Conservation (phyloP, 2,113 vertebrate genomes). For the Physeter macrocephalus region DNA sequence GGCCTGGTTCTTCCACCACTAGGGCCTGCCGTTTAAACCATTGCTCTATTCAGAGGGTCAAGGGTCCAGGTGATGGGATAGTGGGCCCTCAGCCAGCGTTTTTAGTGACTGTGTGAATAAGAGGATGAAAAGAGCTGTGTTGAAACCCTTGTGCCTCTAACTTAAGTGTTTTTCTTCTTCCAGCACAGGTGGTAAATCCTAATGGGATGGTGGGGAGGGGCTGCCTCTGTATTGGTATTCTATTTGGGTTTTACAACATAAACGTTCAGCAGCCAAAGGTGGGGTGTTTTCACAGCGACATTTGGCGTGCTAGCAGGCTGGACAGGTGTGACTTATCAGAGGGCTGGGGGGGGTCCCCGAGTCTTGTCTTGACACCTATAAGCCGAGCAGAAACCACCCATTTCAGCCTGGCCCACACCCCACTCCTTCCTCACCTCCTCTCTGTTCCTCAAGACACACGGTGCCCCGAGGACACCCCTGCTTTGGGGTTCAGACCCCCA, state of each 20-base stretch:
- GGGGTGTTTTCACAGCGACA: not conserved
- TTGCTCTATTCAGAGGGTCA: not conserved
- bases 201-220: accelerated
- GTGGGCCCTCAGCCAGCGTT: not conserved
- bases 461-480: not conserved
- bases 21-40: no score
- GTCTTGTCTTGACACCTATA: not conserved
- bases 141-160: not conserved
- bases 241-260: not conserved
- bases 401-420: not conserved
- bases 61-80: not conserved
- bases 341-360: not conserved
- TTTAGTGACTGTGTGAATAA: not conserved
- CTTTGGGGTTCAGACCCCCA: not conserved
- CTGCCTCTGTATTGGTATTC: not conserved
- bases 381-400: not conserved
- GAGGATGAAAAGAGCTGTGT: not conserved
- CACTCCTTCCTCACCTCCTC: not conserved
- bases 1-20: not conserved
- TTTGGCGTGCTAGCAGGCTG: not conserved
- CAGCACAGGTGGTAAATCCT: not conserved
- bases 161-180: accelerated
- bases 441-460: not conserved
- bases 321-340: not conserved
- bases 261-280: not conserved